Evolutionary conservation across 2,888 invertebrate species (phyloP).

Genomic region (Callyntrura guangdongensis): DNA sequence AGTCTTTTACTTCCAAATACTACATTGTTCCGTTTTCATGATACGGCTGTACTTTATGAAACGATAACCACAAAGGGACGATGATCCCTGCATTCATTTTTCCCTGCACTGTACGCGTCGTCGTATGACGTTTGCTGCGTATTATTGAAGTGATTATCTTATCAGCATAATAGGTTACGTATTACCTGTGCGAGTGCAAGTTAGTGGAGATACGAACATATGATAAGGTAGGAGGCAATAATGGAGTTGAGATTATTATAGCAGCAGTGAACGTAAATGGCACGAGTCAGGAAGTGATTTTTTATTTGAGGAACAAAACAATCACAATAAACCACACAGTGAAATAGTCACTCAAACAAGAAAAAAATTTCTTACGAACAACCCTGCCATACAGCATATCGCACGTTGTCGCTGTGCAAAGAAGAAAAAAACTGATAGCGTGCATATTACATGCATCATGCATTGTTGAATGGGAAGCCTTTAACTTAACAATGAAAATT

Average conservation of each 20-base stretch:
- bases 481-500: slow-evolving; percentile 76
- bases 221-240: slow-evolving; percentile 13
- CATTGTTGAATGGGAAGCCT: slow-evolving; percentile 59
- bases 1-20: slow-evolving; percentile 3
- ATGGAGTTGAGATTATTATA: background rate
- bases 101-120: background rate
- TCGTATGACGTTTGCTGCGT: background rate
- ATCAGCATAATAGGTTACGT: slow-evolving; percentile 21
- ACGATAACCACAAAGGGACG: slow-evolving; percentile 53
- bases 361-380: slow-evolving; percentile 22
- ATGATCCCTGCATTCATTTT: slow-evolving; percentile 54
- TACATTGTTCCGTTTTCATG: slow-evolving; percentile 61
- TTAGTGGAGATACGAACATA: background rate
- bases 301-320: slow-evolving; percentile 68
- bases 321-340: slow-evolving; percentile 56
- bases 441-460: slow-evolving; percentile 25
- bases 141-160: slow-evolving; percentile 17
- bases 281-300: slow-evolving; percentile 78
- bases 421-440: background rate
- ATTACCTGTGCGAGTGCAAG: background rate
- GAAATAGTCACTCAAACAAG: slow-evolving; percentile 47
- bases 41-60: background rate
- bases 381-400: background rate
- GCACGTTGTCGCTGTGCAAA: background rate
- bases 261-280: slow-evolving; percentile 40